These are phyloP conservation scores for Centropus unirufus DNA, from an alignment of 2,113 vertebrate genomes.

Conservation along the genomic window DNA sequence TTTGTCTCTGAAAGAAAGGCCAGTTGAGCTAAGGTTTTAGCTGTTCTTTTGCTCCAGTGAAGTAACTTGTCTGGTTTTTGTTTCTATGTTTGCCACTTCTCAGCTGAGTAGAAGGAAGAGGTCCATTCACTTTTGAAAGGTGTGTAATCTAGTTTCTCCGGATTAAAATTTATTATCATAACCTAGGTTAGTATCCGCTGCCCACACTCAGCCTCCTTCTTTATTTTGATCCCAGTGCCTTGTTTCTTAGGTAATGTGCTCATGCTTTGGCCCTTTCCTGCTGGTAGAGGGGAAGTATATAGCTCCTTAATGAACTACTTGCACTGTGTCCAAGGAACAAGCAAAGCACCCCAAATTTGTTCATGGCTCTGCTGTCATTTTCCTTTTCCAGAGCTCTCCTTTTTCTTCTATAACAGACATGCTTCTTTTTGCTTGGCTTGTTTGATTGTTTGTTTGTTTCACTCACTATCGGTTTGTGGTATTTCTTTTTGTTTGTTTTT, in stretches of 20 bases:
- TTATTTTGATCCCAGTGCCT: neutral
- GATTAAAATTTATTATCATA: neutral
- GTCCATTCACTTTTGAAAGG: neutral
- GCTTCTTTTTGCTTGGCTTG: neutral
- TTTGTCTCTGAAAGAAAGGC: neutral
- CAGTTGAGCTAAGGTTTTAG: neutral
- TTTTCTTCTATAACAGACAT: neutral
- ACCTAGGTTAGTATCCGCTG: neutral
- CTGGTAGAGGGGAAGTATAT: accelerated
- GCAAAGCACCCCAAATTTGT: neutral
- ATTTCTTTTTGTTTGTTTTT: neutral
- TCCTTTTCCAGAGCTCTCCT: neutral
- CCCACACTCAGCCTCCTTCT: neutral
- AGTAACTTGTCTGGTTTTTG: neutral
- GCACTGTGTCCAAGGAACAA: neutral
- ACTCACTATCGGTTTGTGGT: no score
- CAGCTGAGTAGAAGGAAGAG: neutral
- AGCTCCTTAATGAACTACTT: neutral
- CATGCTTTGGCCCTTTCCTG: neutral
- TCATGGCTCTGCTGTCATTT: neutral
- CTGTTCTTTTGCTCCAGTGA: neutral
- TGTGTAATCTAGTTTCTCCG: neutral
- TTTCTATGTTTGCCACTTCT: neutral
- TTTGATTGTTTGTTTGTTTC: no score
- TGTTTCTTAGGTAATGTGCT: neutral